Conservation (phyloP, 2,888 invertebrate genomes). For the Rhyacophila evoluta region DNA sequence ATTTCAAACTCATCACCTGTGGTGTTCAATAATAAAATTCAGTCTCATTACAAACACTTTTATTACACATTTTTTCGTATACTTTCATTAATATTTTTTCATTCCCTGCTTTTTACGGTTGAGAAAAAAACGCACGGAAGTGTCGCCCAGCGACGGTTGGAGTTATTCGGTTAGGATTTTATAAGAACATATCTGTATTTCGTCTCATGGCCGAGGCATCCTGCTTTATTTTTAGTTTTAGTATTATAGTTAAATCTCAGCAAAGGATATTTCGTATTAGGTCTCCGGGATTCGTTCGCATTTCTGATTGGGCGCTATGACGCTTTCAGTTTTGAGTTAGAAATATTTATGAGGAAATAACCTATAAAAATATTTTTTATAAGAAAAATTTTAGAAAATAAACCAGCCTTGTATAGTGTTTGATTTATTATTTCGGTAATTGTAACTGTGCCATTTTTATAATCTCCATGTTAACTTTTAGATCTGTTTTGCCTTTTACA, state of each 20-base stretch:
- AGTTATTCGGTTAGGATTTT: slow-evolving; percentile 13
- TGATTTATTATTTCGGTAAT: slow-evolving; percentile 22
- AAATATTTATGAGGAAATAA: slow-evolving; percentile 17
- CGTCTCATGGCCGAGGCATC: neutral
- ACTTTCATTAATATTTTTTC: slow-evolving; percentile 25
- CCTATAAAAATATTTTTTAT: slow-evolving; percentile 22
- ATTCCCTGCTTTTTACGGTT: slow-evolving; percentile 3
- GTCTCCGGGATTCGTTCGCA: neutral
- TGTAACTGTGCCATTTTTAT: slow-evolving; percentile 19
- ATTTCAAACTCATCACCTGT: slow-evolving; percentile 37
- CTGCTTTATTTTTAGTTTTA: slow-evolving; percentile 9
- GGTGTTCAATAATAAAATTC: slow-evolving; percentile 42
- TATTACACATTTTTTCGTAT: slow-evolving; percentile 34
- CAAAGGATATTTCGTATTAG: neutral
- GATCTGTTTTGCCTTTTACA: slow-evolving; percentile 23
- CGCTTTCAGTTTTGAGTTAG: neutral
- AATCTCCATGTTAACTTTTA: slow-evolving; percentile 18
- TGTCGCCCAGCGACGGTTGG: slow-evolving; percentile 2
- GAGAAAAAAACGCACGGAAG: slow-evolving; percentile 23
- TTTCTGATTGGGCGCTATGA: neutral
- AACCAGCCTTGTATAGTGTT: slow-evolving; percentile 22
- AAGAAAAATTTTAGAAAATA: slow-evolving; percentile 12
- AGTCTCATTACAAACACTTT: slow-evolving; percentile 35
- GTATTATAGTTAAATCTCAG: neutral
- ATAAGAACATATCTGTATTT: slow-evolving; percentile 18